phyloP scores from a whole-genome alignment of 2,113 vertebrate genomes.

The Triplophysa dalaica region DNA sequence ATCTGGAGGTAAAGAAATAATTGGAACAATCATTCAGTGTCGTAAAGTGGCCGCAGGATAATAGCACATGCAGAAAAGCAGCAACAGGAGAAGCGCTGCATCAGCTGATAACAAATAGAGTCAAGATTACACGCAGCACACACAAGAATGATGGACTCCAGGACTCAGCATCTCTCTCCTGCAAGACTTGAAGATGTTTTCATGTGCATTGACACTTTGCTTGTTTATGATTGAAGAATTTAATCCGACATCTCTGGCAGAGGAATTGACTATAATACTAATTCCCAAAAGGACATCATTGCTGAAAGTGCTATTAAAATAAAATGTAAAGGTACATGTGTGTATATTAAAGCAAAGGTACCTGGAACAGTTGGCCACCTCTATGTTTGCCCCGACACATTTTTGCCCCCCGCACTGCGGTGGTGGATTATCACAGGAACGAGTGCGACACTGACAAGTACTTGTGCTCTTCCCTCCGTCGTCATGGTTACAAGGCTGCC shows the following conservation, averaged over 20 bases:
- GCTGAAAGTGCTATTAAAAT: no score
- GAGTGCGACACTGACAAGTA: constrained; percentile 83
- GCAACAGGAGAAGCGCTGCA: neutral
- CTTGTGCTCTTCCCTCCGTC: constrained; percentile 82
- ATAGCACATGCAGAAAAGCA: constrained; percentile 10
- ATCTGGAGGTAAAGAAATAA: constrained; percentile 11
- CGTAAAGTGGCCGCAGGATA: constrained; percentile 9
- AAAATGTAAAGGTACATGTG: no score
- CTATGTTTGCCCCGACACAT: constrained; percentile 83
- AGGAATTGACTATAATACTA: no score
- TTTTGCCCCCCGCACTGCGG: constrained; percentile 85
- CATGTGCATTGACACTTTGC: neutral
- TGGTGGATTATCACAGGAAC: constrained; percentile 82
- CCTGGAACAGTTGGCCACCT: constrained; percentile 96
- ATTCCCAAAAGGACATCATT: no score
- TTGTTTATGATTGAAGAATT: constrained; percentile 16
- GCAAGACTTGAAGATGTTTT: neutral
- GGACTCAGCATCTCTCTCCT: neutral
- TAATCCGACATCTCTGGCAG: neutral
- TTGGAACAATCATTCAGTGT: constrained; percentile 12
- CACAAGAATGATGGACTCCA: neutral
- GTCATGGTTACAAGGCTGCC: constrained; percentile 83
- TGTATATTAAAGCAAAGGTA: constrained; percentile 52
- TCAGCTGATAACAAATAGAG: neutral
- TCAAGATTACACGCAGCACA: neutral